A percentile compares a stretch with the other conserved stretches of the same genome.
These are phyloP conservation scores for Sebastes hubbsi DNA, from an alignment of 2,797 vertebrate species.

Conservation along the genomic window DNA sequence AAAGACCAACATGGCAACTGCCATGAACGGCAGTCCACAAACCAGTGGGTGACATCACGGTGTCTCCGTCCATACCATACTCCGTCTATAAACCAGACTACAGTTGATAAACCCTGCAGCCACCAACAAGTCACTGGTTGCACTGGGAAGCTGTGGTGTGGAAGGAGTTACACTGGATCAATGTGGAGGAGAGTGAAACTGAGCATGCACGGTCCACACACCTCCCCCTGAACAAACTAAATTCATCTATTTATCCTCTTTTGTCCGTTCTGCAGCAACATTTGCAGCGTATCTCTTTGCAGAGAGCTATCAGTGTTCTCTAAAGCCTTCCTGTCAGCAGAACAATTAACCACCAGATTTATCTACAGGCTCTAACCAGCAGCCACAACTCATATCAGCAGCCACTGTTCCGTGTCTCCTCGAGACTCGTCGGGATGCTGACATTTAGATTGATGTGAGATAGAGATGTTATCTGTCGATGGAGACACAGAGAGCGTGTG, in stretches of 20 bases:
- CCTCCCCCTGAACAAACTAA: not conserved
- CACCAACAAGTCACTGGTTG: not conserved
- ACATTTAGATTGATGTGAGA: not conserved
- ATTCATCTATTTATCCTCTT: not conserved
- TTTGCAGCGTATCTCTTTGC: not conserved
- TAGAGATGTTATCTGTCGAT: not conserved
- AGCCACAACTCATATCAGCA: slow-evolving; percentile 4
- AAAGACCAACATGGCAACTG: too few species aligned
- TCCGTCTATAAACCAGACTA: too few species aligned
- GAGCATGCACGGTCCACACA: not conserved
- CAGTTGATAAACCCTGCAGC: not conserved
- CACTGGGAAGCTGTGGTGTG: not conserved
- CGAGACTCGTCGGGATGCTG: not conserved
- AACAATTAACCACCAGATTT: slow-evolving; percentile 46
- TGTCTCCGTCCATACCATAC: too few species aligned
- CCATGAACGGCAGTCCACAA: too few species aligned
- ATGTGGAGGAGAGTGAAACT: not conserved
- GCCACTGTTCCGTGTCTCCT: not conserved
- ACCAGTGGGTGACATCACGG: too few species aligned
- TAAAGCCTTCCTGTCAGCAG: slow-evolving; percentile 23
- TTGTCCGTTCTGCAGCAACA: not conserved
- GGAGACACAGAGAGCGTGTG: not conserved
- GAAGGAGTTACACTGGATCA: not conserved
- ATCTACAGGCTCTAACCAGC: slow-evolving; percentile 6
- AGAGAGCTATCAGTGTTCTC: slow-evolving; percentile 4